Percentiles rank a stretch among this genome's conserved stretches.
Conservation (phyloP, 1,140 invertebrate species). For the Ips nitidus region DNA sequence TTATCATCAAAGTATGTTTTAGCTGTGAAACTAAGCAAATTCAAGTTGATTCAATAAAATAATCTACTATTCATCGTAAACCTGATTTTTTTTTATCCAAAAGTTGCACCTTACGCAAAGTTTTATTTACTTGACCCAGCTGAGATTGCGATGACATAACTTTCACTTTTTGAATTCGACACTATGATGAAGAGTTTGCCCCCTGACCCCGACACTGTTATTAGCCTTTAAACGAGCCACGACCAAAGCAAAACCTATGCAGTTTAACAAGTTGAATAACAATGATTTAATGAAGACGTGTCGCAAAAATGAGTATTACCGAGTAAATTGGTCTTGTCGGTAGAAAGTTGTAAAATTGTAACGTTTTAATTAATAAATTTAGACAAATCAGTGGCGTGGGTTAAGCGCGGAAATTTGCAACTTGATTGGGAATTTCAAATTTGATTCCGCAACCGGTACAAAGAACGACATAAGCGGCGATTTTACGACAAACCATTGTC, state of each 20-base stretch:
- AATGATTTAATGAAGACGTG: slow-evolving; percentile 24
- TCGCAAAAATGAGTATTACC: slow-evolving; percentile 5
- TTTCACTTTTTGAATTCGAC: slow-evolving; percentile 25
- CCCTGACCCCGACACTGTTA: slow-evolving; percentile 28
- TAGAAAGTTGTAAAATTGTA: too few relatives aligned
- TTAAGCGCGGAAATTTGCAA: background rate
- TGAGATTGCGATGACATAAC: slow-evolving; percentile 23
- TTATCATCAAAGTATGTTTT: too few relatives aligned
- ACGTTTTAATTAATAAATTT: too few relatives aligned
- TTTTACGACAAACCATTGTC: slow-evolving; percentile 27
- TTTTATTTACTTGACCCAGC: background rate
- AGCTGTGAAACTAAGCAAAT: too few relatives aligned
- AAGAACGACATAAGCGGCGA: slow-evolving; percentile 24
- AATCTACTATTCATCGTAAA: too few relatives aligned
- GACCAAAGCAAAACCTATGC: slow-evolving; percentile 20
- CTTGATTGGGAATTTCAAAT: slow-evolving; percentile 29
- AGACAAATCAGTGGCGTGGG: too few relatives aligned
- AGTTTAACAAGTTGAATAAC: slow-evolving; percentile 24
- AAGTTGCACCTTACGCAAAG: background rate
- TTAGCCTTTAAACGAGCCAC: slow-evolving; percentile 30
- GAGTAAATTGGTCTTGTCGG: too few relatives aligned
- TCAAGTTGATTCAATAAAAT: too few relatives aligned
- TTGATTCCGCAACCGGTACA: slow-evolving; percentile 29
- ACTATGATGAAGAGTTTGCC: slow-evolving; percentile 28
- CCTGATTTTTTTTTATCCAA: too few relatives aligned